Evolutionary conservation across 2,888 invertebrate genomes (phyloP), one percentile per base, ranked within the genome.

Genomic region (Cerceris ruficornis): DNA sequence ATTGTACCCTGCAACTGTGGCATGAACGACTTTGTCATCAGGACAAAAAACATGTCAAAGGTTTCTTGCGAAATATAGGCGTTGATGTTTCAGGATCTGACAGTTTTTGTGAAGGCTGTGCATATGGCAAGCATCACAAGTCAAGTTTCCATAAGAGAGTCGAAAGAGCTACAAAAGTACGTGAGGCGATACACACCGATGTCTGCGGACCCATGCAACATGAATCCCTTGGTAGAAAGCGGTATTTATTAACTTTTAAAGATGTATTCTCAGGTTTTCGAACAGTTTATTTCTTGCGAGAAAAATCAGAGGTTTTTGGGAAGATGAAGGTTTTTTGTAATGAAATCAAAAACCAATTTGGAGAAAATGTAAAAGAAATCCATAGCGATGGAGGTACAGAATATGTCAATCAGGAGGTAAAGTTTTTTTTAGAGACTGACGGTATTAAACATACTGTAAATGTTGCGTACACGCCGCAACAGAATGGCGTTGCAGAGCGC

Each of bases 351-450:
- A 84, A 76, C 41, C 68, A 65, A 9, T 85, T 85, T 66, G 77
- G 69, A 4, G 52, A 73, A 46, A 70, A 71, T 5, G 74, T 86
- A 8, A 83, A 81, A 68, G 78, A 81, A 68, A 49, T 87, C 50
- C 75, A 68, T 13, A 79, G 70, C 7, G 84, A 84, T 43, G 82
- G 81, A 8, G 85, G 83, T 0, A 76, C 17, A 52, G 85, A 86
- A 61, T 86, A 69, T 64, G 65, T 61, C 6, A 84, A 86, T 72
- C 60, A 67, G 46, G 43, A 65, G 0, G 54, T 84, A 7, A 64
- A 69, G 11, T 11, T 55, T 8, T 80, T 81, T 46, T 52, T 80
- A 49, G 52, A 39, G 2, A 54, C 58, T 4, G 62, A 68, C 6
- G 86, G 83, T 0, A 83, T 87, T 46, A 82, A 59, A 54, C 57